Conservation (phyloP, 2,888 invertebrate genomes). For the Phasia obesa region DNA sequence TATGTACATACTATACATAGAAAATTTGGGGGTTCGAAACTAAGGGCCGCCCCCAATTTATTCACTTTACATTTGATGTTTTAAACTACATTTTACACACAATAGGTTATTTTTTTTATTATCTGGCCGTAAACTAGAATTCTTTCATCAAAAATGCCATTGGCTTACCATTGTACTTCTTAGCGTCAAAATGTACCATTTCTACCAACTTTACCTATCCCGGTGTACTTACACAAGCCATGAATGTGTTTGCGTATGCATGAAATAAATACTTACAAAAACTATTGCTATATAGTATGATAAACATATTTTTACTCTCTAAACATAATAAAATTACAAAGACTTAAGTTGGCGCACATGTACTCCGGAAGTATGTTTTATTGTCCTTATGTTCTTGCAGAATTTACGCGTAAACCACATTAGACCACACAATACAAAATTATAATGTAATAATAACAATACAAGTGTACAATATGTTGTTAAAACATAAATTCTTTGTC, state of each 20-base stretch:
- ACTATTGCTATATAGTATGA: background rate
- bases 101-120: no score
- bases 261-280: background rate
- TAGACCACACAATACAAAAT: slow-evolving; percentile 29
- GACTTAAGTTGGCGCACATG: background rate
- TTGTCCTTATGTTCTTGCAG: slow-evolving; percentile 49
- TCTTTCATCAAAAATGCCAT: no score
- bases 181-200: no score
- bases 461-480: slow-evolving; percentile 40
- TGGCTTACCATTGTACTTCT: no score
- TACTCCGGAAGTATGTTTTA: slow-evolving; percentile 53
- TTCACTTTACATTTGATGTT: no score
- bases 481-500: slow-evolving; percentile 47
- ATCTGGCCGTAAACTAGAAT: no score
- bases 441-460: slow-evolving; percentile 2
- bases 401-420: slow-evolving; percentile 46
- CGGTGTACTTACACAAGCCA: no score
- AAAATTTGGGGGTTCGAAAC: no score
- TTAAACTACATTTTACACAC: no score
- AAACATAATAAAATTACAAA: background rate
- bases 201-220: no score
- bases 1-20: no score
- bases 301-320: slow-evolving; percentile 14
- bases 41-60: no score
- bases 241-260: background rate